phyloP scores from a whole-genome alignment of 2,797 vertebrate genomes.

The Aphelocoma californica region DNA sequence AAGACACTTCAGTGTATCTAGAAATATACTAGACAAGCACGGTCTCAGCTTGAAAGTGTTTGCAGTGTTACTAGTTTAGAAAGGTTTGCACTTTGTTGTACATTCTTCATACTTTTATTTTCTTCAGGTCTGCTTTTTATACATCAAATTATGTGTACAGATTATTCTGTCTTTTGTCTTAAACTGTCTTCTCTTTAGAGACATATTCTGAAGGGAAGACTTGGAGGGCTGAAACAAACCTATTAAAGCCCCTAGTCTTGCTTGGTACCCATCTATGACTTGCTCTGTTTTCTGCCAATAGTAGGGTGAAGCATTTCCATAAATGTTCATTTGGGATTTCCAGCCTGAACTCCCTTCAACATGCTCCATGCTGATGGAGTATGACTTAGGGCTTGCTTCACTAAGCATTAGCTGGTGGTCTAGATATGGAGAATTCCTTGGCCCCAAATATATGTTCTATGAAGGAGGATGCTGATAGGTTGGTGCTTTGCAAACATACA shows the following conservation, averaged over 20 bases:
- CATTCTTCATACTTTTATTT: background rate
- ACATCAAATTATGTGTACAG: background rate
- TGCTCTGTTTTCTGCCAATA: background rate
- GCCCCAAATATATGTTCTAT: background rate
- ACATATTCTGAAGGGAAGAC: background rate
- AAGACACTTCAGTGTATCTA: background rate
- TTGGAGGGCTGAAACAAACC: background rate
- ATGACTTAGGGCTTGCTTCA: background rate
- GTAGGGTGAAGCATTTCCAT: background rate
- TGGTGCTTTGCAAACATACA: rapidly evolving
- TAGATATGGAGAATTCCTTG: background rate
- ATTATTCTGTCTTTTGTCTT: background rate
- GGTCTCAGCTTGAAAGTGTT: background rate
- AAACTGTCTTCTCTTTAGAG: background rate
- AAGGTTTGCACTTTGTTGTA: background rate
- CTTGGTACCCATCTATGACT: background rate
- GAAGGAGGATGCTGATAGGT: background rate
- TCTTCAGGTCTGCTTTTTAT: background rate
- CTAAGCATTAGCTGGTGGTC: background rate
- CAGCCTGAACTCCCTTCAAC: background rate
- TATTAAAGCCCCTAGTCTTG: background rate
- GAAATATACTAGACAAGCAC: background rate
- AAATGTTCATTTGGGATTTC: background rate
- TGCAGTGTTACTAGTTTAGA: background rate
- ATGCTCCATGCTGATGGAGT: background rate